These are phyloP conservation scores for Saimiri boliviensis DNA, from an alignment of 2,113 vertebrate genomes.

Conservation along the genomic window DNA sequence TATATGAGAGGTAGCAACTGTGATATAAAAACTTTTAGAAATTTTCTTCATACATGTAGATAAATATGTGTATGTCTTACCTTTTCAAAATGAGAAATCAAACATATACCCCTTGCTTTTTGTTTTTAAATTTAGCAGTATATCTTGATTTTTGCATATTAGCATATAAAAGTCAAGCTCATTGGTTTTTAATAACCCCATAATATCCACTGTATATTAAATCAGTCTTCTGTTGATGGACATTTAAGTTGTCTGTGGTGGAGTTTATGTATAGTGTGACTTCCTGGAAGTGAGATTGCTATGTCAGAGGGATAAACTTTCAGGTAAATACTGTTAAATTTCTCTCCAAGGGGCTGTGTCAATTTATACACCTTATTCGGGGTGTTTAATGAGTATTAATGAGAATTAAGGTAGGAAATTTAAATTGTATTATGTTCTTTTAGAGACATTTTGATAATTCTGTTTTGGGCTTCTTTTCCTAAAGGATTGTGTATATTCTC, in stretches of 20 bases:
- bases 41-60: not conserved
- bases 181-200: not conserved
- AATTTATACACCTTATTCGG: not conserved
- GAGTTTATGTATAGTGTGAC: not conserved
- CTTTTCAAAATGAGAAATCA: not conserved
- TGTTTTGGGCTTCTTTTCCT: not conserved
- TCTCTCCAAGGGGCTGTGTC: not conserved
- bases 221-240: not conserved
- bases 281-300: not conserved
- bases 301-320: not conserved
- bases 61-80: not conserved
- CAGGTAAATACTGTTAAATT: not conserved
- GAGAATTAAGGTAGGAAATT: not conserved
- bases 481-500: not conserved
- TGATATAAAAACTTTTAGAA: not conserved
- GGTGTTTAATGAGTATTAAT: not conserved
- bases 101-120: not conserved
- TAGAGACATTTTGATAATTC: not conserved
- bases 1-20: not conserved
- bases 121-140: not conserved
- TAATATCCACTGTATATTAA: not conserved
- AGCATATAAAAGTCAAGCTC: not conserved
- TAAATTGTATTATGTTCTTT: not conserved
- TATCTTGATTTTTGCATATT: not conserved
- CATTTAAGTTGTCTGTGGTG: conserved; percentile 22